Percentiles rank a stretch among this genome's conserved stretches.
phyloP scores from a whole-genome alignment of 1,140 invertebrate species.

The Mizuhopecten yessoensis region DNA sequence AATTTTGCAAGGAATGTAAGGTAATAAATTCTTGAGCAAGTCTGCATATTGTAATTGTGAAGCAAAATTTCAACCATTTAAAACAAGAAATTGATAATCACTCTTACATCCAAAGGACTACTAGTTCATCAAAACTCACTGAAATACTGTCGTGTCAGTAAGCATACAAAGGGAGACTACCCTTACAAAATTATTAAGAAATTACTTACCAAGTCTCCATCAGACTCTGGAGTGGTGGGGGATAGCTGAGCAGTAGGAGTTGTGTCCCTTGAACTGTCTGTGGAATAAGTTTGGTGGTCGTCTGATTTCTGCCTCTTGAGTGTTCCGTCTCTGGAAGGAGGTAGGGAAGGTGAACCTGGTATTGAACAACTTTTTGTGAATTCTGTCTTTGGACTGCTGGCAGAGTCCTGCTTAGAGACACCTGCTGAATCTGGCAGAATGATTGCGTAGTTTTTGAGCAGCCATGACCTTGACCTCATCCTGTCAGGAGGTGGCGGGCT shows the following conservation, averaged over 20 bases:
- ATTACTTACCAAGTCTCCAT: constrained; percentile 6
- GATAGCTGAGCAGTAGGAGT: constrained; percentile 45
- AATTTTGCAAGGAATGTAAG: no score
- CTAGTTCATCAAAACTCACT: no score
- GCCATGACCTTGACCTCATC: constrained; percentile 61
- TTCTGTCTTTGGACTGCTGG: not conserved
- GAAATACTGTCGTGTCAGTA: no score
- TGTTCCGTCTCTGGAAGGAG: constrained; percentile 1
- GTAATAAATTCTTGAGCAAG: no score
- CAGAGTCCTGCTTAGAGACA: not conserved
- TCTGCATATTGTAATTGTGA: no score
- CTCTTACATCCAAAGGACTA: no score
- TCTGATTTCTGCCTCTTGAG: not conserved
- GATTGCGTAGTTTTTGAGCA: constrained; percentile 58
- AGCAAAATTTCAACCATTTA: no score
- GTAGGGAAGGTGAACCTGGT: not conserved
- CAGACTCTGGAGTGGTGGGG: constrained; percentile 13
- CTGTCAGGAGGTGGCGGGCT: constrained; percentile 62
- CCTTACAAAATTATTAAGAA: not conserved
- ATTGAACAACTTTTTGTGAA: not conserved
- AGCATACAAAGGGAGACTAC: not conserved
- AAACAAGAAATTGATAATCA: no score
- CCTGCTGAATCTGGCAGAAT: not conserved
- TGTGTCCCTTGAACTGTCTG: constrained; percentile 50
- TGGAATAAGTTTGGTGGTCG: not conserved